These are phyloP conservation scores for Allophyes oxyacanthae DNA, from an alignment of 2,888 invertebrate genomes.

Conservation along the genomic window DNA sequence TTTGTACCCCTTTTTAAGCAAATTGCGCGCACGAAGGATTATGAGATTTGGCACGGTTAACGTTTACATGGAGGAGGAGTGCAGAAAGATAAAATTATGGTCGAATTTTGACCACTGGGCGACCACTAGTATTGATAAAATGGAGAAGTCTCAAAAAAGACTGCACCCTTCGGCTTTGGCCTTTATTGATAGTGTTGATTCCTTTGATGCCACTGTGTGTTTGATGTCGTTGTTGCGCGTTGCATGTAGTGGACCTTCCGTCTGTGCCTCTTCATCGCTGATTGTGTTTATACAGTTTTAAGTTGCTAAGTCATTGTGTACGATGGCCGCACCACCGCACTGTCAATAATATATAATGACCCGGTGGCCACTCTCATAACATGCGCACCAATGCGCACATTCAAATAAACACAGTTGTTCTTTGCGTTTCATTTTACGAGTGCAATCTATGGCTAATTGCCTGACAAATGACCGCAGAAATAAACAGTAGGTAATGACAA, in stretches of 20 bases:
- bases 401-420: neutral
- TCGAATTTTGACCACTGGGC: too few relatives aligned
- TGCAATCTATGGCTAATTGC: slow-evolving; percentile 1
- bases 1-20: too few relatives aligned
- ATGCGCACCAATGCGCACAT: neutral
- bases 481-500: neutral
- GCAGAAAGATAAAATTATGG: too few relatives aligned
- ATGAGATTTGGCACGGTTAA: too few relatives aligned
- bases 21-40: too few relatives aligned
- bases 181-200: too few relatives aligned
- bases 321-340: neutral
- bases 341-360: neutral
- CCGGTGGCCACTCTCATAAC: neutral
- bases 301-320: neutral
- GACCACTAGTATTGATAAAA: too few relatives aligned
- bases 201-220: too few relatives aligned
- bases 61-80: too few relatives aligned
- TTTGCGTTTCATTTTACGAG: neutral
- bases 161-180: too few relatives aligned
- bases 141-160: too few relatives aligned
- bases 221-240: too few relatives aligned
- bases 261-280: neutral
- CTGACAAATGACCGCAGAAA: neutral
- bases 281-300: neutral
- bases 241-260: neutral